Percentiles rank a stretch among this genome's conserved stretches.
phyloP scores from a whole-genome alignment of 1,140 invertebrate genomes.

The Colletes gigas region DNA sequence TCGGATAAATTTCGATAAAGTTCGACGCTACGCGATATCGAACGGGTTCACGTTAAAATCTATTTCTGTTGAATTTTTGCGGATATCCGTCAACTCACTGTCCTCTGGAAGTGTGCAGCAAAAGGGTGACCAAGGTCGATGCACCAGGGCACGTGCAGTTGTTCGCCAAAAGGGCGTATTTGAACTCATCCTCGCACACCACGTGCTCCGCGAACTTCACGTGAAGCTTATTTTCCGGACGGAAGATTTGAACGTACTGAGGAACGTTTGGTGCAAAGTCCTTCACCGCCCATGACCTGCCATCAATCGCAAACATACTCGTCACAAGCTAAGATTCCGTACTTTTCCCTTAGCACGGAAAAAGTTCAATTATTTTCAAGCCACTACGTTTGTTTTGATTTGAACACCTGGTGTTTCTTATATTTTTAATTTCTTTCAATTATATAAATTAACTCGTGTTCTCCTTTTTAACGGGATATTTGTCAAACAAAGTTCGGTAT shows the following conservation, averaged over 20 bases:
- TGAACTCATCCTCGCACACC: constrained; percentile 98
- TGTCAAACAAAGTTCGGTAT: too few relatives aligned
- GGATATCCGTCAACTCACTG: constrained; percentile 87
- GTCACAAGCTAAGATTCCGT: neutral
- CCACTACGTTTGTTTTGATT: too few relatives aligned
- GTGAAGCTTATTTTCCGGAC: constrained; percentile 98
- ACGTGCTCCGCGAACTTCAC: constrained; percentile 99
- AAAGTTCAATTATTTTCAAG: too few relatives aligned
- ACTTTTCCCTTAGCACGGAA: neutral
- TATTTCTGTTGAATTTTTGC: neutral
- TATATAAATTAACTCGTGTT: too few relatives aligned
- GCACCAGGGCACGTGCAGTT: constrained; percentile 98
- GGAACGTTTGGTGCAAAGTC: constrained; percentile 98
- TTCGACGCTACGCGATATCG: too few relatives aligned
- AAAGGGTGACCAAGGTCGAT: constrained; percentile 96
- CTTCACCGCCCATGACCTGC: constrained; percentile 97
- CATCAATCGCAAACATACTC: neutral
- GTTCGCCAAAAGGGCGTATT: constrained; percentile 97
- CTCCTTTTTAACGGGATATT: too few relatives aligned
- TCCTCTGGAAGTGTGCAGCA: constrained; percentile 97
- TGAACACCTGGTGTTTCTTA: too few relatives aligned
- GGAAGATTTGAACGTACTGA: constrained; percentile 98
- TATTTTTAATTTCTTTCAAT: too few relatives aligned
- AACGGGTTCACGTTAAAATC: neutral
- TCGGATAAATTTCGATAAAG: neutral